These are phyloP conservation scores for Lepus europaeus DNA, from an alignment of 2,113 vertebrate genomes.

Conservation along the genomic window DNA sequence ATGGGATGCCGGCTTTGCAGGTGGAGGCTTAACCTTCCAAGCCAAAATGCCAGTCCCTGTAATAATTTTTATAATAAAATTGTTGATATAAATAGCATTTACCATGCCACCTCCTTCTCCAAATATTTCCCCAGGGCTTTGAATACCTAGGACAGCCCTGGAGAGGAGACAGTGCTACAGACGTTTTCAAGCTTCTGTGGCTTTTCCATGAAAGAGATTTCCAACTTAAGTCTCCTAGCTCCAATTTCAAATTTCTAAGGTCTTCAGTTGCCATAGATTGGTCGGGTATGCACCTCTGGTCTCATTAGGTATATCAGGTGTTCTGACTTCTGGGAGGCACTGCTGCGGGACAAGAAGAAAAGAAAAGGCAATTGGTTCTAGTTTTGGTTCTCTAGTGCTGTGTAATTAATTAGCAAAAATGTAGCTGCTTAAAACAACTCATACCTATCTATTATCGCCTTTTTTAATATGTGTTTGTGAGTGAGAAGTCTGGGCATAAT, in stretches of 20 bases:
- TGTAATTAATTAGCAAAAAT: neutral
- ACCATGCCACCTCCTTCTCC: neutral
- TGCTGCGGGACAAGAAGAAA: neutral
- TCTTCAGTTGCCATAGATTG: neutral
- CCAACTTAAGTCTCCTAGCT: neutral
- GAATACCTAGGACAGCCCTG: neutral
- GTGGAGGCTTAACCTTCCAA: no score
- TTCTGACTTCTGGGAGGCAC: neutral
- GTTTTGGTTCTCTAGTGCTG: neutral
- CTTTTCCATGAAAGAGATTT: neutral
- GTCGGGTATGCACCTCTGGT: neutral
- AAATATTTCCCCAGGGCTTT: neutral
- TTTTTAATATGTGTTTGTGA: neutral
- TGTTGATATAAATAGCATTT: neutral
- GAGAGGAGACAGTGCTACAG: neutral
- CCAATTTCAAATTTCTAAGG: neutral
- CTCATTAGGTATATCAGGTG: neutral
- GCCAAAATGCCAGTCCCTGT: no score
- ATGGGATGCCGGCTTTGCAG: no score
- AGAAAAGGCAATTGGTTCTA: neutral
- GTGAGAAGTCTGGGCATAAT: neutral
- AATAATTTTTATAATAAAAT: conserved; percentile 2
- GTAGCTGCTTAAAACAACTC: neutral
- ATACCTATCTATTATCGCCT: neutral
- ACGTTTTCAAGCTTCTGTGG: neutral